Evolutionary conservation across 2,888 invertebrate species (phyloP).

Genomic region (Synergus laeviventris): DNA sequence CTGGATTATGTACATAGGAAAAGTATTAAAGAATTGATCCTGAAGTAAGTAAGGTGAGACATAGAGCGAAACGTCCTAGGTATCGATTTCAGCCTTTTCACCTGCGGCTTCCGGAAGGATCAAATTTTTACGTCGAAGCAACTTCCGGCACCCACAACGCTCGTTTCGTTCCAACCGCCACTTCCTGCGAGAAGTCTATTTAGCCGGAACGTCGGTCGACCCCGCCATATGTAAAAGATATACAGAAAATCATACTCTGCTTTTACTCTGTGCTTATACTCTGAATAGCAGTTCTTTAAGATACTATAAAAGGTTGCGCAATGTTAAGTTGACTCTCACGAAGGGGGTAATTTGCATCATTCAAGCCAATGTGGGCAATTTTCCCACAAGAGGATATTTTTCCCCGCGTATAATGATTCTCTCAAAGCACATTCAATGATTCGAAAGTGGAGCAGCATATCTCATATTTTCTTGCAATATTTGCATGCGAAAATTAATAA

Average conservation of each 20-base stretch:
- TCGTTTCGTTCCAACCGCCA: conserved; percentile 32
- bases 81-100: conserved; percentile 40
- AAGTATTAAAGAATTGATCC: conserved; percentile 7
- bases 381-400: neutral
- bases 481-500: no score
- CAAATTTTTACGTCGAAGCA: conserved; percentile 41
- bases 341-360: neutral
- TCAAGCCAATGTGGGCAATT: conserved; percentile 2
- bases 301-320: conserved; percentile 4
- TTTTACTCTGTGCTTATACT: conserved; percentile 9
- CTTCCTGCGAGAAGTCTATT: conserved; percentile 36
- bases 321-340: neutral
- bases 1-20: neutral
- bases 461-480: no score
- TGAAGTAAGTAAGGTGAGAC: conserved; percentile 19
- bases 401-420: neutral
- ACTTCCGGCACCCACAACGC: conserved; percentile 33
- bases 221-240: conserved; percentile 17
- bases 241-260: conserved; percentile 27
- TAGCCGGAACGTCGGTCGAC: conserved; percentile 25
- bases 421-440: neutral
- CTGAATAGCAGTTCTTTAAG: neutral
- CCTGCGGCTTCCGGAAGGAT: conserved; percentile 47
- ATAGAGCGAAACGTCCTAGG: neutral
- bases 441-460: no score